phyloP scores from a whole-genome alignment of 2,797 vertebrate species.

The Glyptemys insculpta region DNA sequence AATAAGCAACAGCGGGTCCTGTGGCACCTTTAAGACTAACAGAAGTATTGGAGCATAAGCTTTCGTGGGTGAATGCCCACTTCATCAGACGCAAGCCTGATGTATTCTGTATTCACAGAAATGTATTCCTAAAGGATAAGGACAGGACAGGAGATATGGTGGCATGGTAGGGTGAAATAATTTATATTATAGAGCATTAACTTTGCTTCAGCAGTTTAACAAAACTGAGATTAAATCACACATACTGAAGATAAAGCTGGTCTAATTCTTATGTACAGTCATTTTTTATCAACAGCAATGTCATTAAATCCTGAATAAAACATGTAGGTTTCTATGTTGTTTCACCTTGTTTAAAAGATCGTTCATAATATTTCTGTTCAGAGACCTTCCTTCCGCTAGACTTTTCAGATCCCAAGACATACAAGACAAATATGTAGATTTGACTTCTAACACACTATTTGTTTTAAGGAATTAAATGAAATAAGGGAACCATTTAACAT shows the following conservation, averaged over 20 bases:
- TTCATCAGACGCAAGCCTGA: too few species aligned
- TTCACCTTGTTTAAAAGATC: neutral
- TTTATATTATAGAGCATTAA: neutral
- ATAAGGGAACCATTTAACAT: conserved; percentile 62
- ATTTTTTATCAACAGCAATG: neutral
- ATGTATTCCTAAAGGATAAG: neutral
- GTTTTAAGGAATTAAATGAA: conserved; percentile 64
- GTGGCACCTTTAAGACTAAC: too few species aligned
- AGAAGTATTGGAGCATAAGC: too few species aligned
- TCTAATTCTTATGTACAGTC: neutral
- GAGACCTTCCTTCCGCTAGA: conserved; percentile 1
- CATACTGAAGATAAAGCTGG: neutral
- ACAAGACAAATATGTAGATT: conserved; percentile 24
- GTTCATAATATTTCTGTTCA: conserved; percentile 1
- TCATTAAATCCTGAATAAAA: neutral
- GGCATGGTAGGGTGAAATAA: neutral
- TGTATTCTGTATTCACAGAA: too few species aligned
- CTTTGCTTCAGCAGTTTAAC: neutral
- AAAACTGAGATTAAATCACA: neutral
- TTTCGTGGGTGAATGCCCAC: too few species aligned
- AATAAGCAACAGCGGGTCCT: too few species aligned
- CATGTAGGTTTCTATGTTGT: neutral
- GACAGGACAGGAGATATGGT: neutral
- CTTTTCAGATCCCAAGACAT: conserved; percentile 27
- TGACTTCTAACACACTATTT: conserved; percentile 59